Evolutionary conservation across 2,113 vertebrate species (phyloP).

Genomic region (Anolis carolinensis): DNA sequence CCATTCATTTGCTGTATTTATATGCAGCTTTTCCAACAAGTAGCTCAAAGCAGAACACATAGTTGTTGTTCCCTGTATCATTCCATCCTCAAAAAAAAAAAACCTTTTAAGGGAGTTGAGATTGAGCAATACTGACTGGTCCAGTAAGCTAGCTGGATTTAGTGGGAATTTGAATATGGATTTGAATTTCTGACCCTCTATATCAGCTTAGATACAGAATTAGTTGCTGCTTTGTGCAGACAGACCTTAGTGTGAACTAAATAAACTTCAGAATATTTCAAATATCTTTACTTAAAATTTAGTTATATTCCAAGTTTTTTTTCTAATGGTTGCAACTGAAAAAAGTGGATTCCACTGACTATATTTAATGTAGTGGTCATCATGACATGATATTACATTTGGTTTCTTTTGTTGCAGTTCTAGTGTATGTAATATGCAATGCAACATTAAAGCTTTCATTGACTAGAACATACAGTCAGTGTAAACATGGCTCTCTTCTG

Average conservation of each 20-base stretch:
- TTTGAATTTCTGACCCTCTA: too few relatives aligned
- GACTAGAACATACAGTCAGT: background rate
- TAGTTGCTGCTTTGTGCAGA: too few relatives aligned
- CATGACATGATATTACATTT: background rate
- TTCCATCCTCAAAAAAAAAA: background rate
- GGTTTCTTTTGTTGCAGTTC: background rate
- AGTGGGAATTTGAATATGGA: background rate
- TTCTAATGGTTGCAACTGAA: background rate
- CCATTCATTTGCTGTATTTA: background rate
- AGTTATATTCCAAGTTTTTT: too few relatives aligned
- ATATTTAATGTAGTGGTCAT: background rate
- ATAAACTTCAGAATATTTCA: background rate
- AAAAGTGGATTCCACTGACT: background rate
- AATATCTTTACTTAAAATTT: background rate
- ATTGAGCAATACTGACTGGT: background rate
- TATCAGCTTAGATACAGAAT: too few relatives aligned
- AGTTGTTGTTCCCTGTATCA: background rate
- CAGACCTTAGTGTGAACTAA: background rate
- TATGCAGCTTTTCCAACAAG: background rate
- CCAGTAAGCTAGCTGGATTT: background rate
- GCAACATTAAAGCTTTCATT: background rate
- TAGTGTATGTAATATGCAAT: background rate
- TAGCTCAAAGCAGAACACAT: background rate
- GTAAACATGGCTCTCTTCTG: background rate
- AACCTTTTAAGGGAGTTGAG: too few relatives aligned